Evolutionary conservation across 2,888 invertebrate genomes (phyloP).

Genomic region (Apamea monoglypha): DNA sequence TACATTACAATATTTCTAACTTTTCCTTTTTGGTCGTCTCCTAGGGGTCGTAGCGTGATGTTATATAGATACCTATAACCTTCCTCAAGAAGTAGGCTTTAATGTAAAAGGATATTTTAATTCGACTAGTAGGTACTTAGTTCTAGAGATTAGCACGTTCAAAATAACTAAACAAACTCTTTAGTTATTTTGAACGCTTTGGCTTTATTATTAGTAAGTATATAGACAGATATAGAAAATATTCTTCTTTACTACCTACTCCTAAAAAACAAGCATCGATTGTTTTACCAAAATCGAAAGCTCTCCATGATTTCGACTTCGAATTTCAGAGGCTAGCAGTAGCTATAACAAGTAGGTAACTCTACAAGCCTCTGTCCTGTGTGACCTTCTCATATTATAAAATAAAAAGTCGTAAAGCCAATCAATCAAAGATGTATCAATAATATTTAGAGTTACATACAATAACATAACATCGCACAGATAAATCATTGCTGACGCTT

Average conservation of each 20-base stretch:
- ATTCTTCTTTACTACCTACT: not conserved
- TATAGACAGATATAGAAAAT: not conserved
- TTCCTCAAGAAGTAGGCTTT: not conserved
- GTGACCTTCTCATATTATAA: slow-evolving; percentile 20
- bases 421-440: slow-evolving; percentile 1
- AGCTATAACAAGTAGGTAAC: not conserved
- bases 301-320: not conserved
- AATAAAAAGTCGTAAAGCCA: slow-evolving; percentile 3
- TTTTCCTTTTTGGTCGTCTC: not conserved
- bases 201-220: no score
- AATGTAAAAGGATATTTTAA: not conserved
- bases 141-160: no score
- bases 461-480: slow-evolving; percentile 16
- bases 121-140: no score
- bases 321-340: not conserved
- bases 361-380: slow-evolving; percentile 5
- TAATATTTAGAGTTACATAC: slow-evolving; percentile 44
- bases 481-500: slow-evolving; percentile 23
- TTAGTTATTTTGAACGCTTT: no score
- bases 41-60: not conserved
- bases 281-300: not conserved
- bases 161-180: no score
- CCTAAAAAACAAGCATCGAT: not conserved
- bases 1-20: not conserved
- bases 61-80: not conserved